Conservation (phyloP, 2,888 invertebrate species). For the Thera britannica region DNA sequence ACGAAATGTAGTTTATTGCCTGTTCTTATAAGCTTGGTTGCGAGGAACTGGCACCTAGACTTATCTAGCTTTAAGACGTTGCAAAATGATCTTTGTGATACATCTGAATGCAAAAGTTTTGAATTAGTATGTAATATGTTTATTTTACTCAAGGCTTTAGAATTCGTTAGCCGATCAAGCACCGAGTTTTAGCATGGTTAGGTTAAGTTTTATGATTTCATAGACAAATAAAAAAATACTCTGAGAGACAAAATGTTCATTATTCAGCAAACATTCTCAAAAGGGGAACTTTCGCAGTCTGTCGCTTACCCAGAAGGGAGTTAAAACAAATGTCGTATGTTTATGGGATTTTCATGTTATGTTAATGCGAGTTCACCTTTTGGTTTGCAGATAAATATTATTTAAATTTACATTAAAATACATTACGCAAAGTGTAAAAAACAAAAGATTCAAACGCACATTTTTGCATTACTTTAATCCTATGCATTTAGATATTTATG, state of each 20-base stretch:
- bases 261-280: slow-evolving; percentile 57
- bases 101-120: too few species aligned
- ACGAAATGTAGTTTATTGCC: too few species aligned
- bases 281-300: slow-evolving; percentile 65
- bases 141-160: too few species aligned
- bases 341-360: slow-evolving; percentile 82
- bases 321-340: slow-evolving; percentile 79
- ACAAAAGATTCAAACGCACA: neutral
- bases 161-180: too few species aligned
- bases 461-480: neutral
- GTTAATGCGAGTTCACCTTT: slow-evolving; percentile 69
- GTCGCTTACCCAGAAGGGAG: slow-evolving; percentile 70
- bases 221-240: neutral
- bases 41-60: too few species aligned
- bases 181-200: too few species aligned
- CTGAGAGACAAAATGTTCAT: slow-evolving; percentile 52
- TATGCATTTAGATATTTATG: too few species aligned
- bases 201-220: too few species aligned
- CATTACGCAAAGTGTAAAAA: neutral
- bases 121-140: too few species aligned
- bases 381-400: slow-evolving; percentile 46
- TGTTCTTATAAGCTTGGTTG: too few species aligned
- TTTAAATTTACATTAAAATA: slow-evolving; percentile 34
- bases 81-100: too few species aligned
- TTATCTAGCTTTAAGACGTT: too few species aligned